phyloP scores from a whole-genome alignment of 1,140 invertebrate species.

The Drosophila funebris region DNA sequence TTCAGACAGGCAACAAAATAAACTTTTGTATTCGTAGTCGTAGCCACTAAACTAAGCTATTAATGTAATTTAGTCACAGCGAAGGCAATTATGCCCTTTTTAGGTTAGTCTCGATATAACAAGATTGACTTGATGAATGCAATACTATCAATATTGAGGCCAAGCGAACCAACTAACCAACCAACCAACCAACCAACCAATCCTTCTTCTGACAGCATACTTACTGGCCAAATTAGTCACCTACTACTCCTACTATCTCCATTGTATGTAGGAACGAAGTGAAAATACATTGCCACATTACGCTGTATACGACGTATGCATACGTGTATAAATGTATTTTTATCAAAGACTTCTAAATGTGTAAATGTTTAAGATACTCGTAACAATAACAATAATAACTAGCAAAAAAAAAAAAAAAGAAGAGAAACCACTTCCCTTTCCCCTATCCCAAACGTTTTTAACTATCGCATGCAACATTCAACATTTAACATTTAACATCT shows the following conservation, averaged over 20 bases:
- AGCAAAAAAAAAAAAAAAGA: conserved; percentile 9
- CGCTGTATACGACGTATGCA: conserved; percentile 70
- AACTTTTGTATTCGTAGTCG: conserved; percentile 58
- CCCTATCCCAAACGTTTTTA: conserved; percentile 45
- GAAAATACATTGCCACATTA: conserved; percentile 41
- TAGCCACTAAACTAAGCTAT: conserved; percentile 55
- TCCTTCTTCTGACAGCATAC: conserved; percentile 33
- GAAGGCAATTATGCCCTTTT: conserved; percentile 7
- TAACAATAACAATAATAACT: conserved; percentile 8
- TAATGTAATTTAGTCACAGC: conserved; percentile 66
- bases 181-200: not conserved
- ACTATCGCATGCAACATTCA: conserved; percentile 22
- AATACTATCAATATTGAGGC: conserved; percentile 22
- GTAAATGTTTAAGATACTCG: conserved; percentile 59
- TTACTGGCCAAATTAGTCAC: conserved; percentile 75
- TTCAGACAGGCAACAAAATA: conserved; percentile 34
- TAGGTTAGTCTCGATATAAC: conserved; percentile 23
- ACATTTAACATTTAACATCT: conserved; percentile 20
- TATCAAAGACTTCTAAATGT: conserved; percentile 76
- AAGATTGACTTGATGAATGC: not conserved
- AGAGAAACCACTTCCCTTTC: conserved; percentile 39
- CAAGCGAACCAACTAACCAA: conserved; percentile 16
- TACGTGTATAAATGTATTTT: conserved; percentile 78
- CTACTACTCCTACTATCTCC: no score
- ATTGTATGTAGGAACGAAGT: conserved; percentile 41